Percentiles rank a stretch among this genome's conserved stretches.
Conservation (phyloP, 2,888 invertebrate species). For the Dolichomitus sp. region DNA sequence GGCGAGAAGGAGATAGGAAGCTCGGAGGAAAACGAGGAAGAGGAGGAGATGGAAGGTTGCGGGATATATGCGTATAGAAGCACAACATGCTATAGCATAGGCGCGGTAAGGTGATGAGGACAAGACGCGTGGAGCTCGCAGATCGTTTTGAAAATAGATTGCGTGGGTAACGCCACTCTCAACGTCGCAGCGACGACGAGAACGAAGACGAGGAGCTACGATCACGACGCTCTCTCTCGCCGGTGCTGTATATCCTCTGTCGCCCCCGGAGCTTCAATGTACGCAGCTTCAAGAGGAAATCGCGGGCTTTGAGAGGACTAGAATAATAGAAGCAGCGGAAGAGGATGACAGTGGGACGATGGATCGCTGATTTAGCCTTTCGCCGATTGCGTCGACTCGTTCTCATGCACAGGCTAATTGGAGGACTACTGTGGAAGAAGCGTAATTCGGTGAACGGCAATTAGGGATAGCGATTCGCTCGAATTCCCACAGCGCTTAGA, state of each 20-base stretch:
- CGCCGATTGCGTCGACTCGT: conserved; percentile 31
- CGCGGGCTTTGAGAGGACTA: too few species aligned
- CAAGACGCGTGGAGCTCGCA: conserved; percentile 45
- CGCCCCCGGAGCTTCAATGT: too few species aligned
- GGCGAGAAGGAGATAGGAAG: conserved; percentile 25
- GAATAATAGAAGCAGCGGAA: conserved; percentile 17
- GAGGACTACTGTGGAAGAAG: conserved; percentile 25
- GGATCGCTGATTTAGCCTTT: conserved; percentile 53
- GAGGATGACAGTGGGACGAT: conserved; percentile 18
- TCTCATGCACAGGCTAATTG: conserved; percentile 56
- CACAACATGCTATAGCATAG: background rate
- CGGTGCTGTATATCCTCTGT: background rate
- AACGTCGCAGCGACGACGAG: conserved; percentile 41
- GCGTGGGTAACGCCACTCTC: conserved; percentile 69
- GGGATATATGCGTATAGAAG: conserved; percentile 37
- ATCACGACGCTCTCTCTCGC: background rate
- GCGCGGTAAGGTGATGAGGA: conserved; percentile 37
- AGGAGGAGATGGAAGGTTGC: conserved; percentile 12
- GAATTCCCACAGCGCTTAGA: conserved; percentile 29
- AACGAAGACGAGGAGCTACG: conserved; percentile 11
- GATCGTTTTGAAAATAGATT: conserved; percentile 74
- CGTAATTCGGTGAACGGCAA: conserved; percentile 60
- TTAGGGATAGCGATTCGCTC: conserved; percentile 57
- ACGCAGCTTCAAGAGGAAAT: background rate
- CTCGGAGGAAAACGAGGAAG: conserved; percentile 32